Base-by-base conservation (phyloP, 2,888 invertebrate genomes). In the Ptychoptera albimana region DNA sequence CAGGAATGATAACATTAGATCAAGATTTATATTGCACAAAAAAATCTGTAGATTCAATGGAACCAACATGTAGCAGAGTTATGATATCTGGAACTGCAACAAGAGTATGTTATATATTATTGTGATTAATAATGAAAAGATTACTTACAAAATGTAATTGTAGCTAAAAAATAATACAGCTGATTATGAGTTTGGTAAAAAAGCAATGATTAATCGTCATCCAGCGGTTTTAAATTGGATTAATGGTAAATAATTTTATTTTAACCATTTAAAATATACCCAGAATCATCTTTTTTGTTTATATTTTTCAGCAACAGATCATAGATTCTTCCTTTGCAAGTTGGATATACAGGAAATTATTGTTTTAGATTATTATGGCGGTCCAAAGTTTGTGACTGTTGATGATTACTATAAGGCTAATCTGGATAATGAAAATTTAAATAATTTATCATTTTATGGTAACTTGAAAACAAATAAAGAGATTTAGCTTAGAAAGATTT, bases 361-460 rank as follows among this genome's bases (percentile, higher is more conserved):
- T 10, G 76, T 88, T 52, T 64, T 88, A 52, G 86, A 88, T 57
- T 80, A 74, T 61, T 88, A 85, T 59, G 88, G 89, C 2, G 85
- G 89, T 2, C 81, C 85, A 2, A 60, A 65, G 41, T 51, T 51
- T 38, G 56, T 66, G 8, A 43, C 51, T 1, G 13, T 48, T 1
- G 50, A 53, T 11, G 32, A 32, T 32, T 32, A 32, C 9, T 32
- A 32, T 9, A 32, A 32, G 2, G 2, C 32, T 8, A n/a, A 23
- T 23, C 7, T 23, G 23, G 23, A 23, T 23, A 23, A 23, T 23
- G 23, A 23, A 3, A 7, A 5, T 23, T 5, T 23, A 23, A 23
- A 7, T 23, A 23, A 23, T 5, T 23, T 23, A 23, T n/a, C n/a
- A n/a, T n/a, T n/a, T n/a, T 7, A 23, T 5, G 23, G 23, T 23